Conservation (phyloP, 2,113 vertebrate species). For the Paracanthobrama guichenoti region DNA sequence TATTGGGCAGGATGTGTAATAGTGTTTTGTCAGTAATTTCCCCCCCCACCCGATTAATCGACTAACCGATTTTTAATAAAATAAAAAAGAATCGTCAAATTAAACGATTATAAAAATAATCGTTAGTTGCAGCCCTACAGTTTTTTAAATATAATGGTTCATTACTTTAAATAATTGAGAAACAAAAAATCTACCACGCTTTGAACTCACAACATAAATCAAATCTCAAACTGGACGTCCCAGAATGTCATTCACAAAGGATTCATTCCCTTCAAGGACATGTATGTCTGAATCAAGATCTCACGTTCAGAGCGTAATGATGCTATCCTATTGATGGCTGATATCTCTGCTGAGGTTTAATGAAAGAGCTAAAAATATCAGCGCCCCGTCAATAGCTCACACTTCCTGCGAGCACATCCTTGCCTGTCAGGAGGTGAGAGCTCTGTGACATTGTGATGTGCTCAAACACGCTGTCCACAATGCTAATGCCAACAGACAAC, state of each 20-base stretch:
- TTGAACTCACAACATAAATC: not conserved
- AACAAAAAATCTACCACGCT: not conserved
- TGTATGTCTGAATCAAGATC: slow-evolving; percentile 9
- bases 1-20: no score
- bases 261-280: not conserved
- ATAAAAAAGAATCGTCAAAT: no score
- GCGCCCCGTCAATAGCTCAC: slow-evolving; percentile 39
- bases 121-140: no score
- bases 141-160: not conserved
- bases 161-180: not conserved
- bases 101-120: no score
- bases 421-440: slow-evolving; percentile 37
- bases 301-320: not conserved
- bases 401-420: slow-evolving; percentile 2
- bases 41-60: no score
- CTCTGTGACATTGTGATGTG: slow-evolving; percentile 26
- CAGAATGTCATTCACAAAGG: not conserved
- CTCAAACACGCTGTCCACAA: slow-evolving; percentile 37
- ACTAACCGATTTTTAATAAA: no score
- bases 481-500: slow-evolving; percentile 41
- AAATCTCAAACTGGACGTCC: not conserved
- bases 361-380: slow-evolving; percentile 48
- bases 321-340: slow-evolving; percentile 4
- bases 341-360: slow-evolving; percentile 27
- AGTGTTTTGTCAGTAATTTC: no score